Evolutionary conservation across 2,797 vertebrate species (phyloP).

Genomic region (Rhinichthys osculus): DNA sequence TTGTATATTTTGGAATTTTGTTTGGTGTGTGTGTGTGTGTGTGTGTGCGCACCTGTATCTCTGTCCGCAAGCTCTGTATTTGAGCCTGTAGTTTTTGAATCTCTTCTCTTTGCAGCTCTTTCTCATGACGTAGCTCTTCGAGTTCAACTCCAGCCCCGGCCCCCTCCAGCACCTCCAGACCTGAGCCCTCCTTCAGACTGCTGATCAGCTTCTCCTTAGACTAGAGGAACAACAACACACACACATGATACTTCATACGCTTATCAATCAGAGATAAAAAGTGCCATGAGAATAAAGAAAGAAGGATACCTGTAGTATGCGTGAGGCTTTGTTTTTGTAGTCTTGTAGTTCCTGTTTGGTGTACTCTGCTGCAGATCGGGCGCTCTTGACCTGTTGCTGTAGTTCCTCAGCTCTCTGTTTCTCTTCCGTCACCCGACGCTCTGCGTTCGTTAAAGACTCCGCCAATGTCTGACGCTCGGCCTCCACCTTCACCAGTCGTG

Average conservation of each 20-base stretch:
- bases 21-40: not conserved
- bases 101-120: constrained; percentile 92
- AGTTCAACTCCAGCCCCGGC: constrained; percentile 84
- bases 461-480: constrained; percentile 89
- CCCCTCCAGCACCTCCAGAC: constrained; percentile 89
- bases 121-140: constrained; percentile 93
- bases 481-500: constrained; percentile 87
- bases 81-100: constrained; percentile 91
- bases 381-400: constrained; percentile 87
- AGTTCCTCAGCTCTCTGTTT: constrained; percentile 86
- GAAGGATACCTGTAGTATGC: constrained; percentile 88
- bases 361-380: constrained; percentile 81
- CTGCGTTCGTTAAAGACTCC: constrained; percentile 85
- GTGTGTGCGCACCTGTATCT: constrained; percentile 85
- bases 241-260: not conserved
- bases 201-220: constrained; percentile 99
- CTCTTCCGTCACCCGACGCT: constrained; percentile 87
- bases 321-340: constrained; percentile 96
- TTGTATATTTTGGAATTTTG: not conserved
- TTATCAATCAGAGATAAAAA: not conserved
- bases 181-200: constrained; percentile 96
- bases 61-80: constrained; percentile 86
- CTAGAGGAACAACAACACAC: constrained; percentile 69
- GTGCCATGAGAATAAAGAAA: not conserved
- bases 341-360: constrained; percentile 90